Evolutionary conservation across 2,797 vertebrate genomes (phyloP).

Genomic region (Eulemur albifrons): DNA sequence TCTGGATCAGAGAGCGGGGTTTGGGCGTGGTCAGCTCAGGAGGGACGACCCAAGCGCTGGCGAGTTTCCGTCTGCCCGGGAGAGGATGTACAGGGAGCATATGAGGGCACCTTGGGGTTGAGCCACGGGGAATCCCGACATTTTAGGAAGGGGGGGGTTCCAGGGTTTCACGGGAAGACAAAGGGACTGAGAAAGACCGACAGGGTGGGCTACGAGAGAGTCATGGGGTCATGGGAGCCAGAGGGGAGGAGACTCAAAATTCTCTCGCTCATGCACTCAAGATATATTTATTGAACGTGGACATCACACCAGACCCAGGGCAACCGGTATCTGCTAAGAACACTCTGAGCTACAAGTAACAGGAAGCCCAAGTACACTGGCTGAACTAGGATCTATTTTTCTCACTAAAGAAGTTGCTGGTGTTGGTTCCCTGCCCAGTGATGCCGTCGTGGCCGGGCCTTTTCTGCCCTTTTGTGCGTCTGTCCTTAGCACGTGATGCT

Average conservation of each 20-base stretch:
- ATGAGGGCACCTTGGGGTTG: background rate
- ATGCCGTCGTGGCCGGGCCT: accelerated
- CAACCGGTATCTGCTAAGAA: background rate
- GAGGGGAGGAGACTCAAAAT: background rate
- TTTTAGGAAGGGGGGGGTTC: background rate
- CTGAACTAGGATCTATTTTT: background rate
- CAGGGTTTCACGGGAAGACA: background rate
- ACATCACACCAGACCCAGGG: background rate
- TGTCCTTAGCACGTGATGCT: accelerated
- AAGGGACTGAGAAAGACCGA: background rate
- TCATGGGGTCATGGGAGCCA: background rate
- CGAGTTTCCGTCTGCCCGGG: background rate
- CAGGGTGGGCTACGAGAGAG: background rate
- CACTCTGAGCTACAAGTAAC: too few species aligned
- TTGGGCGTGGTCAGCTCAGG: background rate
- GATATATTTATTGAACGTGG: too few species aligned
- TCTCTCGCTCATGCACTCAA: background rate
- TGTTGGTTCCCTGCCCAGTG: background rate
- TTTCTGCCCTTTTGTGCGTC: background rate
- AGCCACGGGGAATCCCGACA: accelerated
- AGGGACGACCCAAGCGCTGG: background rate
- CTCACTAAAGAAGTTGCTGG: background rate
- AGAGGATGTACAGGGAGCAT: background rate
- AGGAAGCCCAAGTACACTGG: background rate
- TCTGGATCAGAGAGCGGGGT: background rate